Percentiles rank a stretch among this genome's conserved stretches.
phyloP scores from a whole-genome alignment of 2,888 invertebrate species.

The Odontothrips loti region DNA sequence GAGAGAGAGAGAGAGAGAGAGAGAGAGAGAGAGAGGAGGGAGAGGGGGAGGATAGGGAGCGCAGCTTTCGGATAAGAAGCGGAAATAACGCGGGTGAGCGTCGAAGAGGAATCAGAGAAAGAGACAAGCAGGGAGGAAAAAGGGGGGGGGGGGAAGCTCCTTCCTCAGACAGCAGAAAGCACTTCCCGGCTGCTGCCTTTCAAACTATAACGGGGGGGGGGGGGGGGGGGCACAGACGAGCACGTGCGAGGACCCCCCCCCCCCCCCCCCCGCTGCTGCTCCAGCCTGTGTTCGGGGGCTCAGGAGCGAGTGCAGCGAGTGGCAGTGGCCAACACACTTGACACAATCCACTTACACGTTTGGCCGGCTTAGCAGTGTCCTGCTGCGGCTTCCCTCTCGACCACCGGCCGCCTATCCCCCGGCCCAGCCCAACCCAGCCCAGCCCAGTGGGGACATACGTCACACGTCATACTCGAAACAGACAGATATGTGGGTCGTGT shows the following conservation, averaged over 20 bases:
- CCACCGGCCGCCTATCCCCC: not conserved
- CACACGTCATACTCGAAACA: not conserved
- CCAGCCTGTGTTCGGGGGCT: no score
- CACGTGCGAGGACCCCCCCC: no score
- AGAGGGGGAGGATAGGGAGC: not conserved
- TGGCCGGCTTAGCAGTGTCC: not conserved
- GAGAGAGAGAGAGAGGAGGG: constrained; percentile 21
- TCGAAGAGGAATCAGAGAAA: not conserved
- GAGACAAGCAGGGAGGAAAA: not conserved
- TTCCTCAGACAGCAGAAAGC: constrained; percentile 10
- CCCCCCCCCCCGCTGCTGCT: no score
- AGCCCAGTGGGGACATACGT: not conserved
- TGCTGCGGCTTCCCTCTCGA: not conserved
- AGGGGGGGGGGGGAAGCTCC: not conserved
- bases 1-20: no score
- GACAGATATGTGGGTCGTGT: not conserved
- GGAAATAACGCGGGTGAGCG: not conserved
- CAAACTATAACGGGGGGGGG: constrained; percentile 6
- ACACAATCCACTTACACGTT: not conserved
- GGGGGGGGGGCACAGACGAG: not conserved
- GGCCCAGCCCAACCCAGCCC: not conserved
- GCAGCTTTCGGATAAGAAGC: not conserved
- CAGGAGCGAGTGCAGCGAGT: not conserved
- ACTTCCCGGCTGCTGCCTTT: constrained; percentile 10
- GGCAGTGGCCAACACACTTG: not conserved